phyloP scores from a whole-genome alignment of 2,797 vertebrate genomes.

The Eulemur coronatus region DNA sequence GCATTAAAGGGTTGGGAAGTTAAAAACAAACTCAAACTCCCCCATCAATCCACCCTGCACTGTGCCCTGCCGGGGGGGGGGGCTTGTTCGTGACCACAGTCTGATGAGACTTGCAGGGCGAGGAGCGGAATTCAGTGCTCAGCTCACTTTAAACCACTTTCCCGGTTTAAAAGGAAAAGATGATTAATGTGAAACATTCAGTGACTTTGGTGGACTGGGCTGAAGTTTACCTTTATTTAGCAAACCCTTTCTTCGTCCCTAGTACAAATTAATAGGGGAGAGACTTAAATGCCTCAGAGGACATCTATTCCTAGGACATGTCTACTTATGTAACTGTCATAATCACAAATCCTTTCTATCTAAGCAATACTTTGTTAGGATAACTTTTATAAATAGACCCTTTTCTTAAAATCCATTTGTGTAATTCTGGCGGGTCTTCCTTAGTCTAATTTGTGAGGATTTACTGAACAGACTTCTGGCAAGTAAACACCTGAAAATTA shows the following conservation, averaged over 20 bases:
- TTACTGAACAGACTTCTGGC: not conserved
- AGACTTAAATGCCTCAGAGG: not conserved
- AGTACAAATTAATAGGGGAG: not conserved
- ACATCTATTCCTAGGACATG: not conserved
- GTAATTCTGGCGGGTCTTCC: not conserved
- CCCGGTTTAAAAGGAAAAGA: not conserved
- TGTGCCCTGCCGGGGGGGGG: not conserved
- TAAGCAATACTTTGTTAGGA: not conserved
- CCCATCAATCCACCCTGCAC: not conserved
- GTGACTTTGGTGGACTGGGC: accelerated
- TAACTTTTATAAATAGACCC: not conserved
- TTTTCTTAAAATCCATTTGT: not conserved
- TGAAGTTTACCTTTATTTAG: not conserved
- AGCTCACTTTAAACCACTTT: not conserved
- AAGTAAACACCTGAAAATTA: not conserved
- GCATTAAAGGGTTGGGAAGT: not conserved
- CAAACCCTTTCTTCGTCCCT: not conserved
- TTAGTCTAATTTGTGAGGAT: not conserved
- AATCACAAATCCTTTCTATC: too few species aligned
- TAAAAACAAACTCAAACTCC: not conserved
- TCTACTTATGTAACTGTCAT: accelerated
- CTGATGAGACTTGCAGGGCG: accelerated
- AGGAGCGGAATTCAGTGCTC: not conserved
- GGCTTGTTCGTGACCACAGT: accelerated
- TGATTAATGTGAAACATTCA: accelerated